A percentile compares a stretch with the other conserved stretches of the same genome.
phyloP scores from a whole-genome alignment of 1,140 invertebrate species.

The Mamestra configurata region DNA sequence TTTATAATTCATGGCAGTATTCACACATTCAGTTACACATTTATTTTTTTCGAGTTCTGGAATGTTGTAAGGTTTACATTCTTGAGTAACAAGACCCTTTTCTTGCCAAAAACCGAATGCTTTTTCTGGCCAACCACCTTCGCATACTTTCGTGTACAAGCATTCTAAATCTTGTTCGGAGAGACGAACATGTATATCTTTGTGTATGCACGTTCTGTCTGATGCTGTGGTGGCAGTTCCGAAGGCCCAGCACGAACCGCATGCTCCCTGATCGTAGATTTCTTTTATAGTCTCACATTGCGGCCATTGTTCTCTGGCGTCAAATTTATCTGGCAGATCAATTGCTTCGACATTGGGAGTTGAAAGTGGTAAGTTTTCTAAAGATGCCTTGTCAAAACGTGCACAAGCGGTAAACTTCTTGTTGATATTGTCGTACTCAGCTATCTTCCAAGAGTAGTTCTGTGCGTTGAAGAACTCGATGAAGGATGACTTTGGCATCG shows the following conservation, averaged over 20 bases:
- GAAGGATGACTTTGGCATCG: conserved; percentile 40
- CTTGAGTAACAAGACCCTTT: conserved; percentile 92
- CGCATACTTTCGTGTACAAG: conserved; percentile 93
- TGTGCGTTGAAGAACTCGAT: conserved; percentile 50
- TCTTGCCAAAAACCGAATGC: conserved; percentile 89
- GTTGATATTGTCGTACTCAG: neutral
- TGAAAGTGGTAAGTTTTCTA: neutral
- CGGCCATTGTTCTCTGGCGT: conserved; percentile 92
- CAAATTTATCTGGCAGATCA: conserved; percentile 92
- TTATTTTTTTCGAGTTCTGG: conserved; percentile 90
- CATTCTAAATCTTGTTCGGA: conserved; percentile 90
- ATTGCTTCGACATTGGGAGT: neutral
- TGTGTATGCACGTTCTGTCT: conserved; percentile 95
- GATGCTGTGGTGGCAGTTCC: conserved; percentile 96
- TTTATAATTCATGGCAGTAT: conserved; percentile 88
- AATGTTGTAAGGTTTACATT: conserved; percentile 90
- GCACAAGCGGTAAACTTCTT: neutral
- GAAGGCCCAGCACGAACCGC: conserved; percentile 93
- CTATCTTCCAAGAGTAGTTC: conserved; percentile 40
- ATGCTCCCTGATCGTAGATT: conserved; percentile 91
- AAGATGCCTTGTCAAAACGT: no score
- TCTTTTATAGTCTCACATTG: conserved; percentile 93
- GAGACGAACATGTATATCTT: conserved; percentile 84
- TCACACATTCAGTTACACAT: conserved; percentile 91
- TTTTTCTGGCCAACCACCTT: conserved; percentile 93